Base-by-base conservation (phyloP, 2,797 vertebrate genomes). In the Danio aesculapii region DNA sequence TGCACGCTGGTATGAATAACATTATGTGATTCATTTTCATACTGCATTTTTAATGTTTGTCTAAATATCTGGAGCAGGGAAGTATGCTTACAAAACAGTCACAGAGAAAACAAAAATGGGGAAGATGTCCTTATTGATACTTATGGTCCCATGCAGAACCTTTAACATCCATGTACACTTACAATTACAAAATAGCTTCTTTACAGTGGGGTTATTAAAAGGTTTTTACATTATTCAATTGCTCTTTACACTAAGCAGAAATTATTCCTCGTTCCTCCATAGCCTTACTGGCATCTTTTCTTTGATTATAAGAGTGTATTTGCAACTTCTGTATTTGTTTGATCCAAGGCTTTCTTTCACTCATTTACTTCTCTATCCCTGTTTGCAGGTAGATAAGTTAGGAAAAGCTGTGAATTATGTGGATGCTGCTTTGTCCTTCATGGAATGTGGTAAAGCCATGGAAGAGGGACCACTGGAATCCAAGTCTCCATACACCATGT, bases 371-470 rank as follows among this genome's bases (percentile, higher is more conserved):
- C 57, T 53, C 17, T 17, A 30, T 17, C 14, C 17, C n/a, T 67
- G 1, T 63, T 49, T n/a, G 41, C 80, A 99, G 98, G 96, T 98
- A 91, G 97, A 99, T 87, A 99, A 98, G 89, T 95, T 99, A 86
- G 97, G 97, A 67, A 99, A 99, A 88, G 97, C 97, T 64, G 92
- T 99, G 88, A 98, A 98, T 91, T 99, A 99, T 41, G 94, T 97
- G 4, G 98, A 99, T 83, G 98, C 98, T 61, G 98, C 97, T 80
- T 91, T 99, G 61, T 98, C 97, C 0, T 99, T 99, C 85, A 99
- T 99, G 92, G 98, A 99, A 90, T 99, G 98, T 89, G 98, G 98
- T 81, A 99, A 99, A 87, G 98, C 97, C 3, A 98, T 99, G 98
- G 98, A 99, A 79, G 96, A 97, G 89, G 97, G 98, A 5, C 98